Conservation (phyloP, 2,888 invertebrate genomes). For the Periphyllus acericola region DNA sequence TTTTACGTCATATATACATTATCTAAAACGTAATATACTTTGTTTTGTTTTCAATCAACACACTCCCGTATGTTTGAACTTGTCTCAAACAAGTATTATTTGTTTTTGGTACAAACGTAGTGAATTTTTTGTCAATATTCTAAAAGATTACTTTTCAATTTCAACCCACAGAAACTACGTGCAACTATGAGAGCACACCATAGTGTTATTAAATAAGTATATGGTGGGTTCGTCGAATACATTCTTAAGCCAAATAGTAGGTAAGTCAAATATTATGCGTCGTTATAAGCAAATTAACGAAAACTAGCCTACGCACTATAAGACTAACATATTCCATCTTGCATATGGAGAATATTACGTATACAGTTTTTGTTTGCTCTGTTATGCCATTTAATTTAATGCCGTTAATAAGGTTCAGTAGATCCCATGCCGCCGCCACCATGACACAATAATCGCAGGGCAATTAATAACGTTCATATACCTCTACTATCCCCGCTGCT, state of each 20-base stretch:
- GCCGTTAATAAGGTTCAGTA: slow-evolving; percentile 60
- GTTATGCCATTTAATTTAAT: slow-evolving; percentile 48
- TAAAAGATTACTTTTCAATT: not conserved
- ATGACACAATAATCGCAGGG: slow-evolving; percentile 56
- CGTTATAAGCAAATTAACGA: not conserved
- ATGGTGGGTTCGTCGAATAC: too few species aligned
- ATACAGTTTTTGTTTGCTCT: slow-evolving; percentile 50
- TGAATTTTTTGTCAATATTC: not conserved
- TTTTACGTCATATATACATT: not conserved
- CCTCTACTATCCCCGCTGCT: not conserved
- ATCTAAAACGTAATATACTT: not conserved
- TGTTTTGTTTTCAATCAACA: not conserved
- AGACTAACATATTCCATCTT: slow-evolving; percentile 21
- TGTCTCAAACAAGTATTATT: not conserved
- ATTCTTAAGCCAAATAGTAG: too few species aligned
- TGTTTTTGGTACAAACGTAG: not conserved
- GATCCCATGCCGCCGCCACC: slow-evolving; percentile 2
- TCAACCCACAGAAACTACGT: too few species aligned
- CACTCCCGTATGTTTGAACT: not conserved
- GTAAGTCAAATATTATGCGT: too few species aligned
- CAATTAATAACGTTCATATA: slow-evolving; percentile 56
- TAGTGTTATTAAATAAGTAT: too few species aligned
- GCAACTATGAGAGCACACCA: too few species aligned
- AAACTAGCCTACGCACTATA: not conserved
- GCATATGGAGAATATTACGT: slow-evolving; percentile 32